Base-by-base conservation (phyloP, 2,797 vertebrate species). In the Molossus molossus region DNA sequence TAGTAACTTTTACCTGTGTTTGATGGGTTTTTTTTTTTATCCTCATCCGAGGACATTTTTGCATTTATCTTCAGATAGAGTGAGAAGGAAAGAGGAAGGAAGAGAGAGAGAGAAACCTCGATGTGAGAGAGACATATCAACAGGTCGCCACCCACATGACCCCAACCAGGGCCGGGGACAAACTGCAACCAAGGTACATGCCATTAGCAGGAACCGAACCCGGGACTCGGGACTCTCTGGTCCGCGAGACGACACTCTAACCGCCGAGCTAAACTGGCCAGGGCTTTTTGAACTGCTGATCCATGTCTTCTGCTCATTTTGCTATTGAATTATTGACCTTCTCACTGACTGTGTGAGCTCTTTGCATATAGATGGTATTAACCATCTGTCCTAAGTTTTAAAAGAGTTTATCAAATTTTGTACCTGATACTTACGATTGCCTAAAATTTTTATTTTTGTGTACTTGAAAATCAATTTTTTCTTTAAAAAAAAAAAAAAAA, bases 391-490 rank as follows among this genome's bases (percentile, higher is more conserved):
- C 13, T 53, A 57, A 67, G 40, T 76, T 67, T 50, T 58, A 45
- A 50, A 50, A 50, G 79, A 62, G 50, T 27, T 11, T 45, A 18
- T 21, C 5, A 5, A 8, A 29, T 45, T 88, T 83, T 72, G n/a
- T 84, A 50, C 12, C 14, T 17, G 11, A 80, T 85, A 81, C 15
- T 90, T 96, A 76, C 55, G 27, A 65, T 77, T 9, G 9, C 18
- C 29, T 73, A 37, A 77, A 87, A 23, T 75, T 86, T 69, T 79
- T 83, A 57, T 60, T 77, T 93, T 91, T 73, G 37, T 86, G 29
- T 77, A 64, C 25, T 80, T 5, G 40, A 77, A 95, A 94, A 77
- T 87, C 21, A 89, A 0, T 85, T 76, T 92, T 87, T 23, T 6
- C 27, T 27, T 79, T n/a, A 81, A 82, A 67, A 53, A n/a, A 84